A percentile compares a stretch with the other conserved stretches of the same genome.
These are phyloP conservation scores for Leucoraja ocellata DNA, from an alignment of 2,797 vertebrate genomes.

Conservation along the genomic window DNA sequence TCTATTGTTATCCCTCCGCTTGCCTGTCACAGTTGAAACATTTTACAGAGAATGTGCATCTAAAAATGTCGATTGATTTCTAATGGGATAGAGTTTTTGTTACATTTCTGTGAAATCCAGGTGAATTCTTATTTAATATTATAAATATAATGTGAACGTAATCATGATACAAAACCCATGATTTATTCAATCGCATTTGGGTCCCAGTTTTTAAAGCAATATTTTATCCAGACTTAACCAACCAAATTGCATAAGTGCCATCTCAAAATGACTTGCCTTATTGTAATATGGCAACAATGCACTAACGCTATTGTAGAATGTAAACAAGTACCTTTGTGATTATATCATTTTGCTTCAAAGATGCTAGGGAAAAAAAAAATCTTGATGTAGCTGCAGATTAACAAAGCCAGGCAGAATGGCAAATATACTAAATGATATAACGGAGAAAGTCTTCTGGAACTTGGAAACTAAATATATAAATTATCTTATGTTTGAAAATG, in stretches of 20 bases:
- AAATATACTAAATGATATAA: background rate
- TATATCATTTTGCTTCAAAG: background rate
- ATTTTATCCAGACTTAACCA: background rate
- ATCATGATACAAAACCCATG: background rate
- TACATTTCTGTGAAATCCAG: background rate
- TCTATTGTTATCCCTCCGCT: background rate
- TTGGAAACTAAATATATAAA: background rate
- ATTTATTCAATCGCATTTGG: background rate
- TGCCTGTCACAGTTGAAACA: background rate
- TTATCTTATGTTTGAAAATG: background rate
- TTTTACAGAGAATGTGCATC: background rate
- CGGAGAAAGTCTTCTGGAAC: background rate
- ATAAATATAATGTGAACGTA: background rate
- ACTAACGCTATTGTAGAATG: background rate
- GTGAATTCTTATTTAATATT: background rate
- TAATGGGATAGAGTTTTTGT: background rate
- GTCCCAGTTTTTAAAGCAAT: background rate
- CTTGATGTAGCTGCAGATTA: background rate
- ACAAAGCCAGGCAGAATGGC: background rate
- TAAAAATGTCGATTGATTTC: background rate
- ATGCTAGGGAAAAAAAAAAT: background rate
- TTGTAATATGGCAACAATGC: background rate
- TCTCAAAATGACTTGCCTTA: background rate
- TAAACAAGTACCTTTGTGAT: background rate
- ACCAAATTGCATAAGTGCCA: conserved; percentile 8